A percentile compares a stretch with the other conserved stretches of the same genome.
Evolutionary conservation across 2,888 invertebrate genomes (phyloP).

Genomic region (Malacosoma neustria): DNA sequence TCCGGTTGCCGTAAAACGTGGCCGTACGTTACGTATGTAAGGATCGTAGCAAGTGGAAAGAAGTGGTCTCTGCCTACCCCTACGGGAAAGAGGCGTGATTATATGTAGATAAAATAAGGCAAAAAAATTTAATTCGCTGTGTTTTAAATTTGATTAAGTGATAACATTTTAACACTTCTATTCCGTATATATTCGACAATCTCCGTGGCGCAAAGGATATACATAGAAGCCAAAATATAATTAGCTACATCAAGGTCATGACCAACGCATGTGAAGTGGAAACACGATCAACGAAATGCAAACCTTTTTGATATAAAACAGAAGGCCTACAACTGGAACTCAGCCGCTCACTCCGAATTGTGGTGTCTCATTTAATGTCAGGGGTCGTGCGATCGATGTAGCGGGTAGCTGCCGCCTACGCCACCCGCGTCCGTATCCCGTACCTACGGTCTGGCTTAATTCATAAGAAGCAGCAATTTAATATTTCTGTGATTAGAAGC

Average conservation of each 20-base stretch:
- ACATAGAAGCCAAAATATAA: too few species aligned
- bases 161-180: neutral
- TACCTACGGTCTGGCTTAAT: constrained; percentile 9
- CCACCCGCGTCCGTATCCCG: constrained; percentile 36
- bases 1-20: too few species aligned
- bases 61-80: too few species aligned
- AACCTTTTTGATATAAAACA: neutral
- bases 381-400: constrained; percentile 64
- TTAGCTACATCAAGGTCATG: too few species aligned
- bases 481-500: too few species aligned
- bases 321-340: constrained; percentile 2
- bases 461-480: constrained; percentile 12
- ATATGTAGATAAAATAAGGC: too few species aligned
- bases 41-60: too few species aligned
- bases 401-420: constrained; percentile 48
- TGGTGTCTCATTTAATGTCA: constrained; percentile 59
- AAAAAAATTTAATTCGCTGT: too few species aligned
- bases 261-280: neutral
- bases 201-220: too few species aligned
- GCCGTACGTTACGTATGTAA: too few species aligned
- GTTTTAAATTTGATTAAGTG: neutral
- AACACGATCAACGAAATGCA: neutral
- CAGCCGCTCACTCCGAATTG: constrained; percentile 32
- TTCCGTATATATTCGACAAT: neutral
- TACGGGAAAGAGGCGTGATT: too few species aligned